Evolutionary conservation across 2,888 invertebrate species (phyloP).

Genomic region (Megastigmus dorsalis): DNA sequence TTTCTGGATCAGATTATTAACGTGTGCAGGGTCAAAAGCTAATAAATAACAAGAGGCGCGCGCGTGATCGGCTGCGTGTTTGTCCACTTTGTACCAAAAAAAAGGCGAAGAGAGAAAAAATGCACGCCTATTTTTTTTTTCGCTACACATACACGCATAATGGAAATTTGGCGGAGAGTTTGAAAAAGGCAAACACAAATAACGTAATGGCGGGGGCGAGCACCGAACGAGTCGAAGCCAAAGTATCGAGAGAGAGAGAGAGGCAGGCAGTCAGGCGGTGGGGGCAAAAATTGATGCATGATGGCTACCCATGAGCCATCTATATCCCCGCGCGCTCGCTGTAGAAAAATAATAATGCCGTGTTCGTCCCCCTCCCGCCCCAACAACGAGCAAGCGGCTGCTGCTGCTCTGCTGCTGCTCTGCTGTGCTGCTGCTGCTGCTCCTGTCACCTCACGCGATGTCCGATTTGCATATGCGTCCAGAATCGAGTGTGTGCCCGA

Average conservation of each 20-base stretch:
- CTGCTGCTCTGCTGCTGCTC: constrained; percentile 9
- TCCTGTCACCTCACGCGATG: constrained; percentile 59
- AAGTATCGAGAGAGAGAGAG: too few species aligned
- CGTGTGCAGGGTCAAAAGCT: background rate
- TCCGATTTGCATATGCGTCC: constrained; percentile 57
- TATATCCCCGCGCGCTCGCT: constrained; percentile 55
- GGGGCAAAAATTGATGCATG: constrained; percentile 57
- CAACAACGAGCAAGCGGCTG: constrained; percentile 46
- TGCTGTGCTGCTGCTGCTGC: constrained; percentile 15
- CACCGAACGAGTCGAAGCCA: too few species aligned
- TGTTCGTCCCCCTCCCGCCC: constrained; percentile 23
- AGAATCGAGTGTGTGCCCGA: constrained; percentile 31
- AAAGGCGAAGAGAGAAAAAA: background rate
- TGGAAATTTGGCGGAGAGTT: constrained; percentile 43
- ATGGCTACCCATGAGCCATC: constrained; percentile 61
- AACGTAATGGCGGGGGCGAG: constrained; percentile 54
- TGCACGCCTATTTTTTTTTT: constrained; percentile 25
- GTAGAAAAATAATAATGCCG: constrained; percentile 59
- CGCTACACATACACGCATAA: constrained; percentile 39
- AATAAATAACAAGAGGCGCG: constrained; percentile 20
- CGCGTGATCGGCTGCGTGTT: background rate
- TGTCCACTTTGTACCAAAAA: background rate
- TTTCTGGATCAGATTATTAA: constrained; percentile 22
- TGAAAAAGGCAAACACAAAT: constrained; percentile 50
- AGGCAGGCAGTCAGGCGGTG: too few species aligned